Evolutionary conservation across 2,888 invertebrate genomes (phyloP).

Genomic region (Leptarthrus brevirostris): DNA sequence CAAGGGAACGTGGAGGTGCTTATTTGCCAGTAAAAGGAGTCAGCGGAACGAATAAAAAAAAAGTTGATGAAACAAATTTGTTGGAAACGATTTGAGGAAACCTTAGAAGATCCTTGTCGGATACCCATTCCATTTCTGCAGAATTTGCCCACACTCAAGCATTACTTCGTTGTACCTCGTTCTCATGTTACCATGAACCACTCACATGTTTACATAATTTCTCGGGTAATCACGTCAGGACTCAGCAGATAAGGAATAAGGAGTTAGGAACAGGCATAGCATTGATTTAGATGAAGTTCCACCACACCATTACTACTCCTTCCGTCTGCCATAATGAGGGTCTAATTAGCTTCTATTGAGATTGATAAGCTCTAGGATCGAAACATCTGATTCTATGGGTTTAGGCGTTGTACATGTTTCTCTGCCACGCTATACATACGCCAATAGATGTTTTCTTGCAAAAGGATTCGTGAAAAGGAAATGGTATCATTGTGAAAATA

Average conservation of each 20-base stretch:
- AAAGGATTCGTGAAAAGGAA: slow-evolving; percentile 9
- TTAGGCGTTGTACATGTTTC: too few relatives aligned
- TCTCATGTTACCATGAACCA: slow-evolving; percentile 20
- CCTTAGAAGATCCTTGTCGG: neutral
- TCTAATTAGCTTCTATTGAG: slow-evolving; percentile 52
- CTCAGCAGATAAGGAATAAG: slow-evolving; percentile 8
- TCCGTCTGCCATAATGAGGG: slow-evolving; percentile 48
- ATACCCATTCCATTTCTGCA: too few relatives aligned
- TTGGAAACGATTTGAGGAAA: slow-evolving; percentile 41
- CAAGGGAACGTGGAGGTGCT: slow-evolving; percentile 1
- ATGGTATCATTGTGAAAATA: neutral
- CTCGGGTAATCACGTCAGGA: slow-evolving; percentile 38
- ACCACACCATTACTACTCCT: neutral
- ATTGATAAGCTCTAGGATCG: slow-evolving; percentile 49
- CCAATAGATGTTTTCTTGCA: slow-evolving; percentile 22
- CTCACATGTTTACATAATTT: slow-evolving; percentile 44
- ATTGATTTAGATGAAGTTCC: neutral
- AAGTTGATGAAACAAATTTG: slow-evolving; percentile 33
- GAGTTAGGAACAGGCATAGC: neutral
- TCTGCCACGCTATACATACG: neutral
- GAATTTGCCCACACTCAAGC: slow-evolving; percentile 20
- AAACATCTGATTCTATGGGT: neutral
- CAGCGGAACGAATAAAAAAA: slow-evolving; percentile 2
- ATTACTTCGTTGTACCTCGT: neutral
- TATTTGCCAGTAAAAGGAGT: slow-evolving; percentile 33